Evolutionary conservation across 2,113 vertebrate species (phyloP), one percentile per base, ranked within the genome.

Genomic region (Microcebus jonahi): DNA sequence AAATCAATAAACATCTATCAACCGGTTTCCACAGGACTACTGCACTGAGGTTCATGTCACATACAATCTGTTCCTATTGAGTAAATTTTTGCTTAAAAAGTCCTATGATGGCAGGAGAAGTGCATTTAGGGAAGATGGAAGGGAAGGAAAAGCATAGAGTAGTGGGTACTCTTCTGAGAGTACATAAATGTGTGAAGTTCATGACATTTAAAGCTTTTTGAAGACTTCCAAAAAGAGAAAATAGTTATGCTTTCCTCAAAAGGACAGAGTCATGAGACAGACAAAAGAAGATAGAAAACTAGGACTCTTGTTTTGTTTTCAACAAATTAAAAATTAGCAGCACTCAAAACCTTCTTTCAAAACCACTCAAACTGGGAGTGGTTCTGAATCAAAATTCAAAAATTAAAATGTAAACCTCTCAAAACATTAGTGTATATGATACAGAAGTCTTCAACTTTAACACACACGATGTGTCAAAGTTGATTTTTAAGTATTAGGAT

Each of bases 271-370:
- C 80, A 85, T 23, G 20, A 90, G 68, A 94, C 11, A 65, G 36
- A 94, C 25, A 42, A 90, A 96, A 89, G 50, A 77, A 71, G 25
- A 94, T 2, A 48, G 15, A 82, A 86, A 90, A 63, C 15, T 50
- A 55, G 15, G 6, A 82, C 18, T 88, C 90, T 5, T 84, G 25
- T 61, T 96, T 94, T 82, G n/a, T 84, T 88, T 91, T 17, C 55
- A 92, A 94, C 55, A 87, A 93, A 95, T 79, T 63, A 55, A 91
- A 96, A 91, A 77, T 80, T 20, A 82, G 36, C 45, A 94, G 29
- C 20, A 91, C 14, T 55, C 15, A 89, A 92, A 89, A 70, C 39
- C 29, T 39, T 87, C 84, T 85, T 90, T 67, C 67, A 95, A 82
- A 91, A 88, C 50, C 12, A 94, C 50, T 82, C 23, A 68, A 65